These are phyloP conservation scores for Zaprionus tsacasi DNA, from an alignment of 1,140 invertebrate species.

Conservation along the genomic window DNA sequence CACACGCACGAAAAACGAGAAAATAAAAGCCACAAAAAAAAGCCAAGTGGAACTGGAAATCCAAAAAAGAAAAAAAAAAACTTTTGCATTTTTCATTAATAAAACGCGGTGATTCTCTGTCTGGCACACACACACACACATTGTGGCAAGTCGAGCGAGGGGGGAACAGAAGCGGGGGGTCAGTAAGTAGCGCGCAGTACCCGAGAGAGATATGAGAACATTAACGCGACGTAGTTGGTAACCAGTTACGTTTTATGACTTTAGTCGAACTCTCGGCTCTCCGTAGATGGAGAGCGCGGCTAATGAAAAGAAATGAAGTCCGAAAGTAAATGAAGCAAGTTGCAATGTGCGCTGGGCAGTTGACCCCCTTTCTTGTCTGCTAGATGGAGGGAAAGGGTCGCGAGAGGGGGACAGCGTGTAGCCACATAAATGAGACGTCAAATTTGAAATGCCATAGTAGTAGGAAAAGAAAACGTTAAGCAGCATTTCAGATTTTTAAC, in stretches of 20 bases:
- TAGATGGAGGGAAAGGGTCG: background rate
- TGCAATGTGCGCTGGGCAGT: slow-evolving; percentile 36
- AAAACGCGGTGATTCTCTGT: slow-evolving; percentile 59
- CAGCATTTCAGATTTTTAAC: slow-evolving; percentile 61
- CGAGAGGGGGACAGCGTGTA: background rate
- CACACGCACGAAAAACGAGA: slow-evolving; percentile 50
- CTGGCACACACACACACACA: slow-evolving; percentile 73
- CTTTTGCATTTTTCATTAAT: slow-evolving; percentile 81
- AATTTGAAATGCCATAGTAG: slow-evolving; percentile 56
- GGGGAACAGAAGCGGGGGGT: background rate
- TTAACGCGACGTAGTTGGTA: slow-evolving; percentile 65
- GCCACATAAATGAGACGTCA: slow-evolving; percentile 56
- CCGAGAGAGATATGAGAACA: slow-evolving; percentile 68
- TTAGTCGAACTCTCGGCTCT: slow-evolving; percentile 39
- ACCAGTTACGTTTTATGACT: slow-evolving; percentile 80
- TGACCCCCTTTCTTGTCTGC: slow-evolving; percentile 17
- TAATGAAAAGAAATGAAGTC: slow-evolving; percentile 79
- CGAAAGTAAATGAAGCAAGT: slow-evolving; percentile 56
- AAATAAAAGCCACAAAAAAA: slow-evolving; percentile 10
- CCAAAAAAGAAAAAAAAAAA: slow-evolving; percentile 51
- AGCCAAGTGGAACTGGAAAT: slow-evolving; percentile 20
- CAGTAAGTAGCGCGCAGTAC: slow-evolving; percentile 23
- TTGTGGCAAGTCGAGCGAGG: slow-evolving; percentile 28
- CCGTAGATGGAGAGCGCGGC: slow-evolving; percentile 63
- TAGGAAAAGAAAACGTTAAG: slow-evolving; percentile 71